Percentiles rank a stretch among this genome's conserved stretches.
Conservation (phyloP, 2,113 vertebrate genomes). For the Rhineura floridana region DNA sequence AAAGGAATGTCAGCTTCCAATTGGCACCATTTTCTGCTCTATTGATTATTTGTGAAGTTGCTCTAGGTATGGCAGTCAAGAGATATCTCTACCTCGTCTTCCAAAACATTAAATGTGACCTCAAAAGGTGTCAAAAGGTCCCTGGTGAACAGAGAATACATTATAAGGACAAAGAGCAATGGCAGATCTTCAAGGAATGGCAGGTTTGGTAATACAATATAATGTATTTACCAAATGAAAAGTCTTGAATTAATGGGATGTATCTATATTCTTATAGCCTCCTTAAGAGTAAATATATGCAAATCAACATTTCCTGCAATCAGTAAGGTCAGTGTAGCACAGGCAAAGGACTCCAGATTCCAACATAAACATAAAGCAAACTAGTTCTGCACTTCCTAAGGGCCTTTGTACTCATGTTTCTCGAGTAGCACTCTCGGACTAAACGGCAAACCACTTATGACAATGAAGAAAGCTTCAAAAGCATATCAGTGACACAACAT, state of each 20-base stretch:
- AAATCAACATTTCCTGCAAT: background rate
- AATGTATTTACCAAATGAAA: background rate
- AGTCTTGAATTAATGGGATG: background rate
- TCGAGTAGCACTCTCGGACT: background rate
- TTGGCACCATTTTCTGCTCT: background rate
- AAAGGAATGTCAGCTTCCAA: background rate
- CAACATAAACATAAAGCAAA: background rate
- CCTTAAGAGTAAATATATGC: background rate
- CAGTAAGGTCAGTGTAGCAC: background rate
- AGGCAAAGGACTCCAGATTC: background rate
- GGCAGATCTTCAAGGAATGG: background rate
- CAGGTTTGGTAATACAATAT: background rate
- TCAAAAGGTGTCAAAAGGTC: background rate
- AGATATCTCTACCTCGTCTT: background rate
- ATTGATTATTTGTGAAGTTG: background rate
- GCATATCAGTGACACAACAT: background rate
- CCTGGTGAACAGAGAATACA: background rate
- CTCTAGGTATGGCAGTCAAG: background rate
- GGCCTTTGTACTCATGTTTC: background rate
- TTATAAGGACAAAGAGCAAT: background rate
- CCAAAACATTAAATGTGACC: background rate
- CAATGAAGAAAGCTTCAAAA: background rate
- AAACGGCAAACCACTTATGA: background rate
- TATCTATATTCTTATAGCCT: background rate
- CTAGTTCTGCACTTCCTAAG: background rate